Percentiles rank a stretch among this genome's conserved stretches.
phyloP scores from a whole-genome alignment of 2,888 invertebrate genomes.

The Yponomeuta malinellus region DNA sequence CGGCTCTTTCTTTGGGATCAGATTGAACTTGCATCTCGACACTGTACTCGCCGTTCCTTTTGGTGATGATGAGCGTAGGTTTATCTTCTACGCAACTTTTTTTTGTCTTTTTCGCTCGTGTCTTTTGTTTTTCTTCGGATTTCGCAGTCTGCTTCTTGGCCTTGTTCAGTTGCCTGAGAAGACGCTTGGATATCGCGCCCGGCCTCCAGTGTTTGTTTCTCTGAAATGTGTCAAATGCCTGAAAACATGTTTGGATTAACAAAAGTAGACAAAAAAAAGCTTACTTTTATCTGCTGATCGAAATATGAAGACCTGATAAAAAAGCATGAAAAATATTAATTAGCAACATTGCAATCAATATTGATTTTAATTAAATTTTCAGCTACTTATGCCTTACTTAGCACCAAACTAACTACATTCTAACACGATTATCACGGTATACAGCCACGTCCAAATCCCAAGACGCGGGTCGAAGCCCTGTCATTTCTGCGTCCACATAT shows the following conservation, averaged over 20 bases:
- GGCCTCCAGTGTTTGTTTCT: slow-evolving; percentile 54
- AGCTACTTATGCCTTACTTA: background rate
- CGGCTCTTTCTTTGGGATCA: slow-evolving; percentile 26
- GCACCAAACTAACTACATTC: background rate
- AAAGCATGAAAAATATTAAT: background rate
- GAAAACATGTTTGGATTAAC: background rate
- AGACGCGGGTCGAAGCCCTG: background rate
- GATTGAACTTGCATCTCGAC: slow-evolving; percentile 48
- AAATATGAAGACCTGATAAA: background rate
- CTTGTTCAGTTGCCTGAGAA: slow-evolving; percentile 44
- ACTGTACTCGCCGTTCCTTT: slow-evolving; percentile 48
- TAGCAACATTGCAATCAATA: background rate
- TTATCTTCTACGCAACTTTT: slow-evolving; percentile 45
- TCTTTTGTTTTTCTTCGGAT: slow-evolving; percentile 20
- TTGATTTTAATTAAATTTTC: no score
- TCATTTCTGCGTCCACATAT: background rate
- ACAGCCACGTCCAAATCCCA: background rate
- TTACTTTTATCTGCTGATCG: background rate
- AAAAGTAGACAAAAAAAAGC: background rate
- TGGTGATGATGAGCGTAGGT: slow-evolving; percentile 49
- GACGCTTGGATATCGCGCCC: slow-evolving; percentile 54
- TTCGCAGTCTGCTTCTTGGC: slow-evolving; percentile 35
- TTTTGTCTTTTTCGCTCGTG: slow-evolving; percentile 33
- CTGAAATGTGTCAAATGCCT: slow-evolving; percentile 27
- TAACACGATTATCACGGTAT: background rate